Evolutionary conservation across 2,797 vertebrate species (phyloP), one percentile per base, ranked within the genome.

Genomic region (Lindbergichthys nudifrons): DNA sequence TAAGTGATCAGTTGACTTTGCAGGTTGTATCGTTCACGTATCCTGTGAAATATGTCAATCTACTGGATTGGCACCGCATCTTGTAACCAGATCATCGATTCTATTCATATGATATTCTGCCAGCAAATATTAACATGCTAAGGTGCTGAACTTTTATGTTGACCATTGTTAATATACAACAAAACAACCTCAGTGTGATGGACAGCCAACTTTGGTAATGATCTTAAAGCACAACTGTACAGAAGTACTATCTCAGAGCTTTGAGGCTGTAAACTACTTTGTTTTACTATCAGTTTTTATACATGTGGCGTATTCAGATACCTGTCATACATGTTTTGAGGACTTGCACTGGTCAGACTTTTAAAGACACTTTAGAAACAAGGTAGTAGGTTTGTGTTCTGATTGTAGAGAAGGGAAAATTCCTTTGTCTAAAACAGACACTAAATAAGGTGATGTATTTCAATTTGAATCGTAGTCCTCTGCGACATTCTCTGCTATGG

Each of bases 271-370:
- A 51, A 41, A 58, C 41, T 59, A 18, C 23, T 47, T 15, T 18
- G 18, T 21, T 30, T 41, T 19, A 23, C 12, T 8, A 32, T 8
- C 7, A 32, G n/a, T 32, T 15, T 73, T 66, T 66, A 19, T 18
- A 46, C 21, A 36, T 58, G 59, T 51, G 43, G 26, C n/a, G 63
- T 79, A 62, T 30, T 10, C 78, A 76, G 30, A 26, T 26, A 68
- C 10, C 9, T 60, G 56, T 59, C 21, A 15, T 32, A 46, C 32
- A 65, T 70, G 21, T 23, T 76, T 13, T 5, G 6, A 63, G 19
- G 51, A 10, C 43, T 54, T 59, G 18, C 18, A 68, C 50, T 52
- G 53, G 36, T 47, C 54, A 26, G 45, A 43, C 60, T 61, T 46
- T 86, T 54, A 41, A 45, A n/a, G 56, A 42, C 15, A 8, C 19